Base-by-base conservation (phyloP, 2,888 invertebrate species). In the Drosophila rellima region DNA sequence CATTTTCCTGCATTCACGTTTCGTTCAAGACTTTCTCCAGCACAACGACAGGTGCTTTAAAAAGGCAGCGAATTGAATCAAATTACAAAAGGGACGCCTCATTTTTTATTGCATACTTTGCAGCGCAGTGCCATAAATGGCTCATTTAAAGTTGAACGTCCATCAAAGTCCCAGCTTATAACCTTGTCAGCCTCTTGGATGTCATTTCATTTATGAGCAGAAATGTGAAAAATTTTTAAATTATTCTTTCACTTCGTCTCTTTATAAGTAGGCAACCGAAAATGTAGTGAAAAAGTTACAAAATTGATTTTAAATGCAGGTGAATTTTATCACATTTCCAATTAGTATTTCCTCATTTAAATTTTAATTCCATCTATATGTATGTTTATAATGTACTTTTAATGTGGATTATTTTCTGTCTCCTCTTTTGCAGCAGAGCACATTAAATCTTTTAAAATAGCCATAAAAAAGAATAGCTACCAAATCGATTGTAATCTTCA, bases 41-140 rank as follows among this genome's bases (percentile, higher is more conserved):
- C 33, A 40, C 57, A 42, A 31, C 11, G 20, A 57, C 74, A 67
- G 74, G 79, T 74, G 78, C 74, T 78, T 63, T 35, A 37, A 61
- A 47, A 29, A 40, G 42, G 31, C 37, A 50, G 35, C 66, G 63
- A 74, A 78, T 74, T 74, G 74, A 78, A 65, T 77, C 42, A 66
- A 78, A 77, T 72, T 72, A 48, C 72, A 37, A 51, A 56, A 37
- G 52, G 15, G 31, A 42, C 23, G 8, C 37, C 29, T 29, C 70
- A 23, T 50, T 64, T 74, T 44, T 44, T 61, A 57, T 74, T 54
- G 78, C 78, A 75, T 59, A 64, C 64, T 74, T 69, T 59, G 52
- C 52, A 50, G 67, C 50, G 50, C 50, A 4, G 3, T 15, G 42
- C 20, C 17, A 39, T 62, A 44, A 67, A 74, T 59, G 52, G 51